These are phyloP conservation scores for Atta colombica DNA, from an alignment of 1,140 invertebrate genomes.

Conservation along the genomic window DNA sequence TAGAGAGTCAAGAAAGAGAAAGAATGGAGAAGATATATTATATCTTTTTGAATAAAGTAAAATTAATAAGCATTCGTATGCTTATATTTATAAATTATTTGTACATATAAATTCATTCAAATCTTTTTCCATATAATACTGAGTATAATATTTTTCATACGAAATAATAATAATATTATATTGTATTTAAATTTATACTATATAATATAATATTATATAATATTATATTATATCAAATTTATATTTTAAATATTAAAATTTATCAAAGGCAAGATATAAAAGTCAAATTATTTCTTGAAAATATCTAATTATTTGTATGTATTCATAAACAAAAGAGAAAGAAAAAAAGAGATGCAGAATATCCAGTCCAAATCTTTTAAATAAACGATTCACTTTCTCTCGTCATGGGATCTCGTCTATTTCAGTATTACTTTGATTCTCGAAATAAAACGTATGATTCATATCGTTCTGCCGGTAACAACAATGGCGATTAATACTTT, in stretches of 20 bases:
- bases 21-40: neutral
- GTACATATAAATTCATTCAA: neutral
- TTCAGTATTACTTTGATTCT: constrained; percentile 56
- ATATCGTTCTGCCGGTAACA: constrained; percentile 53
- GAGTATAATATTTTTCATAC: too few relatives aligned
- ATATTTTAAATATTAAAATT: constrained; percentile 9
- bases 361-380: constrained; percentile 57
- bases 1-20: neutral
- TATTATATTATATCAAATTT: neutral
- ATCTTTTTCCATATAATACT: neutral
- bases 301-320: neutral
- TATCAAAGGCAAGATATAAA: neutral
- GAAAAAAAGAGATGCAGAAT: neutral
- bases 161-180: too few relatives aligned
- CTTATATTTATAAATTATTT: neutral
- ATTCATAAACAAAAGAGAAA: neutral
- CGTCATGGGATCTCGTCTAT: constrained; percentile 67
- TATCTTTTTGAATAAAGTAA: neutral
- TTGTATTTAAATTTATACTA: neutral
- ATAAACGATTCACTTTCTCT: constrained; percentile 63
- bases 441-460: constrained; percentile 73
- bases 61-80: constrained; percentile 6
- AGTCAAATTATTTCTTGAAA: neutral
- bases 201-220: neutral
- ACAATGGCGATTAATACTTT: constrained; percentile 16